Base-by-base conservation (phyloP, 2,797 vertebrate species). In the Geotrypetes seraphini region DNA sequence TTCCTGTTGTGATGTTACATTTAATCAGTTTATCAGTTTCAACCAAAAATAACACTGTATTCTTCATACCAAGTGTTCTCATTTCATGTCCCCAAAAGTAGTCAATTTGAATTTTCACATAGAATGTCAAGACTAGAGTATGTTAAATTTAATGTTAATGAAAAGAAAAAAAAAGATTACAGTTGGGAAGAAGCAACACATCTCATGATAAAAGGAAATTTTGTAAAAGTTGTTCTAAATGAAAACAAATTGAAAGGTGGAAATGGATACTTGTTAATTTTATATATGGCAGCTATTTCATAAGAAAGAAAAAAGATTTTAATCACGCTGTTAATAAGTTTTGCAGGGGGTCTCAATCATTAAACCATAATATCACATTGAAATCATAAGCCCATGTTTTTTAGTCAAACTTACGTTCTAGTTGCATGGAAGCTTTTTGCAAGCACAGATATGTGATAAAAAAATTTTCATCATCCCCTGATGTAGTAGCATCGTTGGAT, bases 141-240 rank as follows among this genome's bases (percentile, higher is more conserved):
- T 39, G 33, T 38, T 47, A 38, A 44, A 12, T 54, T 42, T 25
- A 43, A 21, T 16, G 16, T 36, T 28, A 28, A 30, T 17, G n/a
- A n/a, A n/a, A n/a, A n/a, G n/a, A n/a, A n/a, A n/a, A 17, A 8
- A 38, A 25, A 37, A 36, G 40, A 49, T 14, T 44, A 14, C 24
- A 57, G 5, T 8, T 14, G 7, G 31, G 8, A 16, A 34, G 18
- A 43, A 7, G 27, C 41, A 36, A 16, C 13, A 27, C 6, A 12
- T 12, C 2, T 48, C 19, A 12, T 8, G 10, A 6, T 5, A 19
- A 21, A 31, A 43, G 28, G 15, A 33, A 42, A 19, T 10, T 24
- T 28, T 17, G 27, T 33, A 10, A 16, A 12, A 36, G 13, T 23
- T 23, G 25, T 9, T 32, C 25, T n/a, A n/a, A n/a, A n/a, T n/a